Base-by-base conservation (phyloP, 1,140 invertebrate species). In the Achroia grisella region DNA sequence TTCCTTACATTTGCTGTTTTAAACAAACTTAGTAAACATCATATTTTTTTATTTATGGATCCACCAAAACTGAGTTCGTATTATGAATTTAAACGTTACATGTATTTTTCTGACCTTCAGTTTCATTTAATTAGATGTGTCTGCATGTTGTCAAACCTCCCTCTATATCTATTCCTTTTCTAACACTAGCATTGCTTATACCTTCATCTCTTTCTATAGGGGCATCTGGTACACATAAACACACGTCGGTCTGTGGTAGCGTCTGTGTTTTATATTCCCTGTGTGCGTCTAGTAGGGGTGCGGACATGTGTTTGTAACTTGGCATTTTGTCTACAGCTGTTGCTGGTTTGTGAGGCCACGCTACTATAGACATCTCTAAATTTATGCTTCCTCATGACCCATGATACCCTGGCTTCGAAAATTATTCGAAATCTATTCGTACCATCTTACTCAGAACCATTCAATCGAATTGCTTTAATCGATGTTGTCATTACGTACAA, bases 141-240 rank as follows among this genome's bases (percentile, higher is more conserved):
- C 65, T 56, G 60, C 73, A 73, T 62, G 70, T 77, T 78, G 71
- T 81, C 62, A 58, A 68, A 62, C 61, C 63, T 71, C 62, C 60
- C 63, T 58, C 51, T 40, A 53, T 49, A 37, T 43, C 39, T 58
- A 48, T 55, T 70, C 69, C 67, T 76, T 63, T 51, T 80, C 74
- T 71, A 63, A 51, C 70, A 10, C 58, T 17, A 52, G 52, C 49
- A 47, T 61, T 50, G 41, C 42, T 50, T 47, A 52, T 78, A 71
- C 55, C 35, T 65, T 55, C 48, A 68, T 84, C 80, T 73, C 78
- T 65, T 60, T 84, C 76, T 74, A 65, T 56, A 55, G 64, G 80
- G 80, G 80, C 80, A 84, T 84, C 76, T 85, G 81, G 81, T 81
- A 70, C 74, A 78, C 81, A 85, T 81, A 81, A 78, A 80, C 78